Evolutionary conservation across 2,797 vertebrate species (phyloP).

Genomic region (Chelon auratus): DNA sequence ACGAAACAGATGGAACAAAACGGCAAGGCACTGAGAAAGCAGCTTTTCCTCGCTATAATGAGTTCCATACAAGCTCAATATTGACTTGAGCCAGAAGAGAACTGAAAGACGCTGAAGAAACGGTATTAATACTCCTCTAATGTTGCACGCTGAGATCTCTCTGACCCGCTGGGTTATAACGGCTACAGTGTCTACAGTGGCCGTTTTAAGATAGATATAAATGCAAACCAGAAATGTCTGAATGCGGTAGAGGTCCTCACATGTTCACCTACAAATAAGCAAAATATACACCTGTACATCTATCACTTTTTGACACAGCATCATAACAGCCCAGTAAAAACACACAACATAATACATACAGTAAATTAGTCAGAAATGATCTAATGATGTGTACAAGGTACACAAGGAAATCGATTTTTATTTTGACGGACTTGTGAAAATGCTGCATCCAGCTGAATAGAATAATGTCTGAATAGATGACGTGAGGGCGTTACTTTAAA

Average conservation of each 20-base stretch:
- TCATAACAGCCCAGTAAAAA: conserved; percentile 13
- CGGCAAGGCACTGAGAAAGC: conserved; percentile 59
- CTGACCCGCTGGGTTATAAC: conserved; percentile 58
- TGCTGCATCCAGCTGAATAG: neutral
- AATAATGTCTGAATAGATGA: conserved; percentile 11
- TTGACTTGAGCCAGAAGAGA: conserved; percentile 57
- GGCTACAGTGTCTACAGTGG: conserved; percentile 20
- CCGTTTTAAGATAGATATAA: conserved; percentile 55
- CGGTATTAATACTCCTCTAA: conserved; percentile 64
- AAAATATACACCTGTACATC: conserved; percentile 2
- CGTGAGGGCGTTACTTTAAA: neutral
- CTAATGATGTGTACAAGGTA: conserved; percentile 15
- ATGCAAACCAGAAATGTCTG: conserved; percentile 61
- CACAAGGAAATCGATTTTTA: conserved; percentile 26
- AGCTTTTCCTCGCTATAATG: conserved; percentile 62
- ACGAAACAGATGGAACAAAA: conserved; percentile 75
- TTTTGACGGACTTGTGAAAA: conserved; percentile 8
- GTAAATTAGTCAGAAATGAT: conserved; percentile 27
- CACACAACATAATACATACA: conserved; percentile 15
- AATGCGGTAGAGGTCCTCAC: conserved; percentile 53
- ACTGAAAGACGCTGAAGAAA: conserved; percentile 69
- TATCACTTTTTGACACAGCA: neutral
- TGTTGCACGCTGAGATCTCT: conserved; percentile 55
- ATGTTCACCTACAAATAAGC: conserved; percentile 36
- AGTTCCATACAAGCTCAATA: conserved; percentile 68